Base-by-base conservation (phyloP, 2,888 invertebrate species). In the Dryobotodes eremita region DNA sequence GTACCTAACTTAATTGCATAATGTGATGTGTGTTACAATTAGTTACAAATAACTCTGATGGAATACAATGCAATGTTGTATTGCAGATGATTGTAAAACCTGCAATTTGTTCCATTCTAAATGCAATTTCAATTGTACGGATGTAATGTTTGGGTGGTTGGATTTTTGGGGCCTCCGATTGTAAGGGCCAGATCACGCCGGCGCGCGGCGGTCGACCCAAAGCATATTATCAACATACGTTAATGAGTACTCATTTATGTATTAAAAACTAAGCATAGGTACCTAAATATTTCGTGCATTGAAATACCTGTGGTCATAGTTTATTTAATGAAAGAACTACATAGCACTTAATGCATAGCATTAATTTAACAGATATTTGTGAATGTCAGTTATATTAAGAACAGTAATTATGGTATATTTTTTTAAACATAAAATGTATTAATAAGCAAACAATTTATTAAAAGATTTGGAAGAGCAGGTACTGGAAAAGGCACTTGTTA, bases 81-180 rank as follows among this genome's bases (percentile, higher is more conserved):
- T 81, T 64, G n/a, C 50, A 36, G 17, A 31, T 36, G n/a, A 77
- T 50, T 77, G 36, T 55, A 48, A 70, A 36, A 78, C 42, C 11
- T 71, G 36, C 57, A 59, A 79, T 84, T 48, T 70, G 70, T 84
- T 81, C 65, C 84, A 80, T 80, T 79, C 79, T 65, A 84, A 46
- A 79, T 81, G 31, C 36, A 57, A 13, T 57, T 71, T 84, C 71
- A 79, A 84, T 84, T 48, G 46, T 46, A 61, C 50, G 71, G 31
- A 68, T 77, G 17, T 23, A n/a, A 42, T n/a, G 23, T 61, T n/a
- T 2, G 1, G 26, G 20, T 61, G 23, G 26, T 62, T 15, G 13
- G 1, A 53, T n/a, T 26, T 3, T n/a, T 46, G 31, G 2, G 17
- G 2, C 7, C 20, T 61, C 1, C 23, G 6, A 78, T 53, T 36